These are phyloP conservation scores for Drosophila repletoides DNA, from an alignment of 1,140 invertebrate species.

Conservation along the genomic window DNA sequence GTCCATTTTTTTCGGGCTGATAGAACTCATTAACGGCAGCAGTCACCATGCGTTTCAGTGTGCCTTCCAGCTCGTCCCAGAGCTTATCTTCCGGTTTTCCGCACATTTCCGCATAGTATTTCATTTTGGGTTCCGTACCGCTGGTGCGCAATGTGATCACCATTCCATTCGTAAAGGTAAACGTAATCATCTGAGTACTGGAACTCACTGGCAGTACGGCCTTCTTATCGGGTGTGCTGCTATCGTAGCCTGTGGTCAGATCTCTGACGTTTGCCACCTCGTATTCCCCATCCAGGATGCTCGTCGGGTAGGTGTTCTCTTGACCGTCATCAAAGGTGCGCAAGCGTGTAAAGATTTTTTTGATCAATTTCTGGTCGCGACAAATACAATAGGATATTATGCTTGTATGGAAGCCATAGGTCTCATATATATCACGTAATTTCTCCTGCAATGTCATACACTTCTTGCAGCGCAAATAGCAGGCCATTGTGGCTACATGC, in stretches of 20 bases:
- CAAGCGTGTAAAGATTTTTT: constrained; percentile 92
- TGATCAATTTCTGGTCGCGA: constrained; percentile 87
- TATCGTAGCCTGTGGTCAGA: constrained; percentile 94
- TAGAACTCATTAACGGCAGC: constrained; percentile 91
- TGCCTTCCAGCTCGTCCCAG: constrained; percentile 84
- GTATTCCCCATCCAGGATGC: constrained; percentile 88
- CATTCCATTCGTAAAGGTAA: constrained; percentile 94
- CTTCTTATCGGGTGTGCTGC: constrained; percentile 87
- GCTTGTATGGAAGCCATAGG: constrained; percentile 93
- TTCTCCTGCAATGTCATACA: constrained; percentile 87
- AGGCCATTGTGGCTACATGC: constrained; percentile 90
- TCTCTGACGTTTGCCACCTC: constrained; percentile 91
- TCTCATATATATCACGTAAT: constrained; percentile 90
- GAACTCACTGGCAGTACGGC: constrained; percentile 90
- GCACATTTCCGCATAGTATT: constrained; percentile 97
- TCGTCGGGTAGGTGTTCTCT: constrained; percentile 86
- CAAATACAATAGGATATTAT: constrained; percentile 95
- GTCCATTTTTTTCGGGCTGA: constrained; percentile 87
- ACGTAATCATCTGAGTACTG: constrained; percentile 96
- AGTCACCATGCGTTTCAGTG: constrained; percentile 88
- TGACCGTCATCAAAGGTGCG: constrained; percentile 87
- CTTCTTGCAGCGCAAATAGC: constrained; percentile 87
- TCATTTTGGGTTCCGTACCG: constrained; percentile 99
- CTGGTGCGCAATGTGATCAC: constrained; percentile 95
- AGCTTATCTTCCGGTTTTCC: constrained; percentile 89